A percentile compares a stretch with the other conserved stretches of the same genome.
Evolutionary conservation across 1,140 invertebrate species (phyloP).

Genomic region (Plectus sambesii): DNA sequence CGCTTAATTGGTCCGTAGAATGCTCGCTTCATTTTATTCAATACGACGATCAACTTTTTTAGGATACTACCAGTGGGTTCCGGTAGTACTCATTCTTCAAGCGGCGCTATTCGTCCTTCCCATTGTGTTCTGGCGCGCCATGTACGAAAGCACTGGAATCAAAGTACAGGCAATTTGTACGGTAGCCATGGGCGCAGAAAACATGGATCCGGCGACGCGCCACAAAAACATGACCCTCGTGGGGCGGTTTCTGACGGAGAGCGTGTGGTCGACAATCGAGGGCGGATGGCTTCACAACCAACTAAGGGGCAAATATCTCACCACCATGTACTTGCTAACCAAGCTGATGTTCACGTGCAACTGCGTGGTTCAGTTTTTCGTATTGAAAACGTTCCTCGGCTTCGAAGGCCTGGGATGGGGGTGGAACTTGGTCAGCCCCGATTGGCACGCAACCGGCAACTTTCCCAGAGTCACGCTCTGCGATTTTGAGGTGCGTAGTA

Average conservation of each 20-base stretch:
- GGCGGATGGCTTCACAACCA: too few species aligned
- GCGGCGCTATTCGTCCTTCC: slow-evolving; percentile 50
- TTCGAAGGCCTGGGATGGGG: neutral
- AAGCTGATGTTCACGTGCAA: neutral
- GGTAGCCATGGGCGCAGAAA: too few species aligned
- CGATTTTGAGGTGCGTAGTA: too few species aligned
- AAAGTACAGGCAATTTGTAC: slow-evolving; percentile 39
- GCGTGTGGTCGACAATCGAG: too few species aligned
- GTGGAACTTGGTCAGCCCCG: too few species aligned
- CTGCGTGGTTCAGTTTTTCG: neutral
- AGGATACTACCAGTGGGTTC: slow-evolving; percentile 51
- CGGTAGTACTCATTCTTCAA: slow-evolving; percentile 48
- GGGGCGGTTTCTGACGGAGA: too few species aligned
- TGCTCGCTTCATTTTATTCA: too few species aligned
- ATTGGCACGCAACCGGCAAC: too few species aligned
- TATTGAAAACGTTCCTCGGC: neutral
- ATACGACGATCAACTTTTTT: neutral
- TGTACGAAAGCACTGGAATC: slow-evolving; percentile 21
- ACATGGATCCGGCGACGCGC: too few species aligned
- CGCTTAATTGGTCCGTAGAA: slow-evolving; percentile 37
- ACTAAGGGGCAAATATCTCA: too few species aligned
- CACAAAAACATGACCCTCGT: too few species aligned
- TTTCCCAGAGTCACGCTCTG: too few species aligned
- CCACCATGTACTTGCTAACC: neutral
- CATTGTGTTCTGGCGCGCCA: neutral